Evolutionary conservation across 2,797 vertebrate species (phyloP), one percentile per base, ranked within the genome.

Genomic region (Zalophus californianus): DNA sequence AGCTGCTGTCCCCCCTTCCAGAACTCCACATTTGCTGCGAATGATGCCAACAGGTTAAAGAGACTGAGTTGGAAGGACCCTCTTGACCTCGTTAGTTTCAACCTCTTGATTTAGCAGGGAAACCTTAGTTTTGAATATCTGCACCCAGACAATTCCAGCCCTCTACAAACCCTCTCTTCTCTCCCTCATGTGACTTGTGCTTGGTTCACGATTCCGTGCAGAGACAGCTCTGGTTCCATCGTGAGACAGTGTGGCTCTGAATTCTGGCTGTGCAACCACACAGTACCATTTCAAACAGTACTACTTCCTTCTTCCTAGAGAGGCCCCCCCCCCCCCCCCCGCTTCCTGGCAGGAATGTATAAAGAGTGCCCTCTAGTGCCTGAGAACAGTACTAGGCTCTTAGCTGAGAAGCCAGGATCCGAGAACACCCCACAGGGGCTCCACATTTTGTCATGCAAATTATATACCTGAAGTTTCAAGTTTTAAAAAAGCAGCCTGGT

Each of bases 261-360:
- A 20, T 58, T 78, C 68, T 41, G 23, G 27, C n/a, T 4, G 0
- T 12, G 14, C 77, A 70, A 87, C 73, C 2, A 60, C 91, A 95
- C 10, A 15, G 87, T 62, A 14, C 96, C 8, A 0, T 32, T 73
- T 58, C 72, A 25, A 27, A 35, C 21, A 7, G 13, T 29, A 48
- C 96, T 89, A 35, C 96, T 84, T 97, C 91, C 98, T 96, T n/a
- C 96, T 97, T 97, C 96, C 97, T 92, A 5, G n/a, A 50, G 0
- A 18, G 1, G 18, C 80, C 78, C 52, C 68, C 44, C 44, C 44
- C 7, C 44, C 88, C 80, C 78, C 52, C 68, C 44, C 44, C 44
- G 7, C 44, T 88, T 90, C 92, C 94, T 18, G 58, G 79, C 21
- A 21, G 92, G 66, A 2, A 4, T 50, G 66, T 48, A 38, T 41